Evolutionary conservation across 2,113 vertebrate species (phyloP), one percentile per base, ranked within the genome.

Genomic region (Ceyx melanurus): DNA sequence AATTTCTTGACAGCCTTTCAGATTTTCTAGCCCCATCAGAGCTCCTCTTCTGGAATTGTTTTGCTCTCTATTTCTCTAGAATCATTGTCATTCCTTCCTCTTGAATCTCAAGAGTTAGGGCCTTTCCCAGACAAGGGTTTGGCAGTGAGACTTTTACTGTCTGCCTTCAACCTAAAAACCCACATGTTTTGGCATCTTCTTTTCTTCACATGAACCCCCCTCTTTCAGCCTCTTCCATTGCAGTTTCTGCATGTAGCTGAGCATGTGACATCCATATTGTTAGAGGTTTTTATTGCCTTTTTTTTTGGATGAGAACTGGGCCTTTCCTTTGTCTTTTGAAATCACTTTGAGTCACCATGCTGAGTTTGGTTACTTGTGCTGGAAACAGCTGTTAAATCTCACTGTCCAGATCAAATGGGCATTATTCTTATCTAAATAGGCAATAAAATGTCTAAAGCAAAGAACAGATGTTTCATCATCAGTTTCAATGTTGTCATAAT

Each of bases 121-220:
- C 14, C 1, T 9, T 84, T 76, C 40, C 35, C 0, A 62, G 21
- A 25, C 0, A 0, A 57, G 14, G 51, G 33, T 28, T 31, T 15
- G n/a, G n/a, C 45, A 86, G 74, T 17, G 58, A 11, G 21, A 82
- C 19, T 72, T 81, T 40, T 26, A 43, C 23, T 17, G n/a, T 21
- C 73, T 28, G 68, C 12, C 50, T 76, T 73, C 58, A 65, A 73
- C 13, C 50, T 57, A 42, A 33, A 16, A 91, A 56, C 5, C 57
- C 29, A n/a, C 4, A 2, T 35, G 1, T 14, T 89, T 61, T 42
- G n/a, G 54, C 29, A 48, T 16, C 75, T 37, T 75, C 53, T 64
- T 68, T 77, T 50, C 73, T 48, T 57, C 57, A 74, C 4, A 37
- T 37, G 37, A 37, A 37, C 37, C 37, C 37, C 37, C 37, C 37